Evolutionary conservation across 92 coral and sea anemone genomes (phyloP), one percentile per base, ranked within the genome.

Genomic region (Paramuricea clavata): DNA sequence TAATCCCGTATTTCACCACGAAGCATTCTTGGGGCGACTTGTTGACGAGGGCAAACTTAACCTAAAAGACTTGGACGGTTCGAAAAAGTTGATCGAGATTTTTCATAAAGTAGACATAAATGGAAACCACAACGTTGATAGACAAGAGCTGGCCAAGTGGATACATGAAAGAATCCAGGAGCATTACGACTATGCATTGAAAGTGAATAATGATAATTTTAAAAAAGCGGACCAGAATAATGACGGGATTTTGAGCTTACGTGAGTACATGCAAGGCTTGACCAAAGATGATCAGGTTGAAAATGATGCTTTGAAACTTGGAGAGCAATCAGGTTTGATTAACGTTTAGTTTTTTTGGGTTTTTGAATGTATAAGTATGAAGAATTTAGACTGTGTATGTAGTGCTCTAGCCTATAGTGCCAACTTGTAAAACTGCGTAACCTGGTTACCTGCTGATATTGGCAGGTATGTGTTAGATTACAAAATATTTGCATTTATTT

Each of bases 21-120:
- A 96, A 88, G 98, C 97, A 4, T 96, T 96, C 81, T 93, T 96
- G 2, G 99, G 99, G 26, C 93, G 93, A 49, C 91, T 96, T 43
- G 95, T 96, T 13, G 90, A 93, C 27, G 94, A 94, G 23, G 99
- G 99, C 10, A 67, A 91, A 41, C 91, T 96, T 17, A 81, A 89
- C 50, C 93, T 93, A 49, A 95, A 96, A 71, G 91, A 96, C 90
- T 89, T 94, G 90, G 83, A 87, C 12, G 98, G 98, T 11, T 96
- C 93, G 74, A 92, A 95, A 76, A 92, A 93, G 81, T 86, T 96
- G 8, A 96, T 96, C 76, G 95, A 94, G 60, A 87, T 94, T 21
- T 96, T 96, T 69, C 99, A 96, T 75, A 90, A 94, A 76, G 99
- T 96, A 6, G 99, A 96, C 50, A 89, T 85, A 64, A 93, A 93